A percentile compares a stretch with the other conserved stretches of the same genome.
phyloP scores from a whole-genome alignment of 2,888 invertebrate genomes.

The Nomada ferruginata region DNA sequence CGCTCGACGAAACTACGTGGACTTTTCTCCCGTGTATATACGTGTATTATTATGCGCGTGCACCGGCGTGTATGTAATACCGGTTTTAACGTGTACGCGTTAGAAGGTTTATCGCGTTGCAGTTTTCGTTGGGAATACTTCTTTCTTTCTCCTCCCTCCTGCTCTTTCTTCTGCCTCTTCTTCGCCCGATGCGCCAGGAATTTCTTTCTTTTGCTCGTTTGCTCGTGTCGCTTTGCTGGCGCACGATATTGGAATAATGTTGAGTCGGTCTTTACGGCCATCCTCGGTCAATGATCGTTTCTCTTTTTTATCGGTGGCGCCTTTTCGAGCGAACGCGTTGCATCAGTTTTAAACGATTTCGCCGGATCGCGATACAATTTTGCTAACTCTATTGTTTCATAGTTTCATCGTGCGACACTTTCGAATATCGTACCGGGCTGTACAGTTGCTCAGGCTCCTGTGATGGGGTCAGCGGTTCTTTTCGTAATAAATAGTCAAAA shows the following conservation, averaged over 20 bases:
- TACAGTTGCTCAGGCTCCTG: too few species aligned
- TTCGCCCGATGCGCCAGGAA: constrained; percentile 10
- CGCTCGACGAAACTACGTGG: constrained; percentile 59
- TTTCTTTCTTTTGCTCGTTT: constrained; percentile 29
- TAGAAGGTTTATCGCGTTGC: constrained; percentile 59
- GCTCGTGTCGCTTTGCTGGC: constrained; percentile 36
- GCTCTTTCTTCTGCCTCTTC: not conserved
- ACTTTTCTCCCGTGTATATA: constrained; percentile 43
- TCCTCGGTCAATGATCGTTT: constrained; percentile 53
- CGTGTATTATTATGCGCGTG: constrained; percentile 51
- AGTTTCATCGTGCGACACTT: too few species aligned
- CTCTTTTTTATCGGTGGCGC: constrained; percentile 2
- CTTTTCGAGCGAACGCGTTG: not conserved
- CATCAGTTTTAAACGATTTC: too few species aligned
- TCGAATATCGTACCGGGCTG: too few species aligned
- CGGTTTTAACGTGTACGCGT: constrained; percentile 62
- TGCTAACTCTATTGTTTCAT: too few species aligned
- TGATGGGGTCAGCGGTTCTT: too few species aligned
- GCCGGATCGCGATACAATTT: too few species aligned
- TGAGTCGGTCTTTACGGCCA: constrained; percentile 22
- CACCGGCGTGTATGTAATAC: constrained; percentile 50
- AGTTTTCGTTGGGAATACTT: constrained; percentile 48
- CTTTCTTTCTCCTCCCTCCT: not conserved
- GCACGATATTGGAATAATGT: constrained; percentile 52
- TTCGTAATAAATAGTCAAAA: too few species aligned